Base-by-base conservation (phyloP, 2,113 vertebrate genomes). In the Brachyhypopomus gauderio region DNA sequence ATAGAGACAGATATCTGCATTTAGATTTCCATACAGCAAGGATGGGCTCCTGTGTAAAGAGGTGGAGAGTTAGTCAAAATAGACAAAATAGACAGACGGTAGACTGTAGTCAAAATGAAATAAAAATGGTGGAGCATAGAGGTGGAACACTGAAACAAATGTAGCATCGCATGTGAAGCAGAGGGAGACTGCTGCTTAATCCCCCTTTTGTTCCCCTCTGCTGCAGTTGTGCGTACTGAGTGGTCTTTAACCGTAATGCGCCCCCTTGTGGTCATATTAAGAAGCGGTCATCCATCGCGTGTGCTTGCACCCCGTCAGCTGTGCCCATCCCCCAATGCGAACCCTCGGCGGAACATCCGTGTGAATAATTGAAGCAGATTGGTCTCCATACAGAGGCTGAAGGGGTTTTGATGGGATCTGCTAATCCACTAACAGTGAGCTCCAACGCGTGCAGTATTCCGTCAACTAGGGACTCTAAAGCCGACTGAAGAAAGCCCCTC, bases 351-450 rank as follows among this genome's bases (percentile, higher is more conserved):
- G 85, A 88, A 79, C 69, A 64, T 83, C 88, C 56, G 86, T 84
- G 82, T 92, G 87, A 92, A 92, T 90, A 90, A 92, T 91, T 90
- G 86, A 92, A 77, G 80, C 78, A 85, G 84, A 80, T 86, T 87
- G 45, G 75, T 78, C 74, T 17, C 7, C 67, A 52, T 69, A 30
- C 56, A 11, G 62, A 36, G 38, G 38, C 80, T 82, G 71, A 41
- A 36, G 45, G 30, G 19, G 22, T 79, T 45, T 41, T 52, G 45
- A 52, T 52, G 45, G 12, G 45, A 52, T 52, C 45, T 52, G 45
- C 12, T 52, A 52, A 11, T 14, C 9, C 45, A 8, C 12, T 52
- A 14, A 12, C 9, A 63, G 23, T 36, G 5, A 45, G 22, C 64
- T n/a, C 41, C 23, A 16, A 60, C 5, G 12, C 56, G 22, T 48